These are phyloP conservation scores for Eumacrocentrus americanus DNA, from an alignment of 2,888 invertebrate species.

Conservation along the genomic window DNA sequence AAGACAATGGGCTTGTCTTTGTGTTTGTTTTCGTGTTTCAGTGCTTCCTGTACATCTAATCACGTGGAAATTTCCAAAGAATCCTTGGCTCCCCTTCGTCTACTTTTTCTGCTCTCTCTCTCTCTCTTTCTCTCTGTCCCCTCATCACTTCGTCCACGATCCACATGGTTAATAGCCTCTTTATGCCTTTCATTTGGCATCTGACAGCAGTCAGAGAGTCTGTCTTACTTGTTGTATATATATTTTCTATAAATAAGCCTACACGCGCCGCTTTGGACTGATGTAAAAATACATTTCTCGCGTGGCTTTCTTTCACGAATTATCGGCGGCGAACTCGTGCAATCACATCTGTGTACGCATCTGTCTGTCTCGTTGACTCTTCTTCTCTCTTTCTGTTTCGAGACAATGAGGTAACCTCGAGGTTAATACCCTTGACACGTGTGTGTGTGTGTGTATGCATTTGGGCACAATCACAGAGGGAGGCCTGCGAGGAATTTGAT, in stretches of 20 bases:
- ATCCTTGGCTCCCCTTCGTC: too few relatives aligned
- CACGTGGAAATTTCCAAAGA: neutral
- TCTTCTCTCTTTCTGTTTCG: neutral
- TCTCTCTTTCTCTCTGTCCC: neutral
- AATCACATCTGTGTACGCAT: neutral
- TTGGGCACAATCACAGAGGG: too few relatives aligned
- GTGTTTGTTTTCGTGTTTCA: too few relatives aligned
- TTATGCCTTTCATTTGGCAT: slow-evolving; percentile 18
- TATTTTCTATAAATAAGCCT: slow-evolving; percentile 47
- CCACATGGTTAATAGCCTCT: slow-evolving; percentile 2
- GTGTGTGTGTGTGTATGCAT: neutral
- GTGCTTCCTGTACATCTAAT: too few relatives aligned
- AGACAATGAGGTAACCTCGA: neutral
- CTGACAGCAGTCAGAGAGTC: slow-evolving; percentile 34
- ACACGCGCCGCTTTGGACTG: slow-evolving; percentile 34
- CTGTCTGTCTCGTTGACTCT: neutral
- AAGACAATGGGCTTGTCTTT: too few relatives aligned
- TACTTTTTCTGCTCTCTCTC: neutral
- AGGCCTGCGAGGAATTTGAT: neutral
- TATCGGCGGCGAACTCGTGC: neutral
- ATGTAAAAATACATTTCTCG: slow-evolving; percentile 45
- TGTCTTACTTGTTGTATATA: slow-evolving; percentile 1
- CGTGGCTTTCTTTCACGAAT: neutral
- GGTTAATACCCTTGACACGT: slow-evolving; percentile 3
- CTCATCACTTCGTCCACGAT: neutral